A percentile compares a stretch with the other conserved stretches of the same genome.
phyloP scores from a whole-genome alignment of 1,140 invertebrate genomes.

The Eufriesea mexicana region DNA sequence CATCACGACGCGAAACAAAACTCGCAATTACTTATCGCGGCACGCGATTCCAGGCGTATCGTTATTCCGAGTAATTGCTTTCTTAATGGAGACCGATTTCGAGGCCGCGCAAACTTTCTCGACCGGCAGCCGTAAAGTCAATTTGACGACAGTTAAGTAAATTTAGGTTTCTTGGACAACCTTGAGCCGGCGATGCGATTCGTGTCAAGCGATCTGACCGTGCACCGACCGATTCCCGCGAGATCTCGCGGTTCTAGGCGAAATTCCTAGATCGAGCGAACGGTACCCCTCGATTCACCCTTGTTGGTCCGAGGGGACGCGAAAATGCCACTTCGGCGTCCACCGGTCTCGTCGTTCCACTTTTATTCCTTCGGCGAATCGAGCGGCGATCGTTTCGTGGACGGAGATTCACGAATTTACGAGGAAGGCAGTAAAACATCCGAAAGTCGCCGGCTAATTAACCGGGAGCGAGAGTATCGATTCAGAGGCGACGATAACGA shows the following conservation, averaged over 20 bases:
- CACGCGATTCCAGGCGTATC: constrained; percentile 34
- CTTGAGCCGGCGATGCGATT: constrained; percentile 13
- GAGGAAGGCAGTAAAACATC: background rate
- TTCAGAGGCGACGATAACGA: constrained; percentile 20
- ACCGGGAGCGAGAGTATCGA: constrained; percentile 15
- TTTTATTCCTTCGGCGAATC: too few relatives aligned
- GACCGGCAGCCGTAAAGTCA: constrained; percentile 34
- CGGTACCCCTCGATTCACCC: too few relatives aligned
- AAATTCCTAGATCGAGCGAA: background rate
- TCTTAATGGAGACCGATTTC: constrained; percentile 28
- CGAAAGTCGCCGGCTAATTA: constrained; percentile 30
- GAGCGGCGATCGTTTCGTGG: background rate
- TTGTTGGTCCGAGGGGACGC: too few relatives aligned
- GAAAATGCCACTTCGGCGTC: too few relatives aligned
- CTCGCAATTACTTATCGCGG: constrained; percentile 13
- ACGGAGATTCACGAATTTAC: background rate
- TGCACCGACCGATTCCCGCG: background rate
- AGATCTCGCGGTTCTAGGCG: background rate
- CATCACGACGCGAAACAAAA: background rate
- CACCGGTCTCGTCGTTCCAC: too few relatives aligned
- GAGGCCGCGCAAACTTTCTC: constrained; percentile 44
- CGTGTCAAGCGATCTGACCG: constrained; percentile 38
- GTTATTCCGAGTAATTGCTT: constrained; percentile 29
- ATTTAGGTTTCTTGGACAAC: constrained; percentile 44
- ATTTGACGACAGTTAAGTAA: constrained; percentile 46